Evolutionary conservation across 2,888 invertebrate genomes (phyloP), one percentile per base, ranked within the genome.

Genomic region (Noctuana brunneofusca): DNA sequence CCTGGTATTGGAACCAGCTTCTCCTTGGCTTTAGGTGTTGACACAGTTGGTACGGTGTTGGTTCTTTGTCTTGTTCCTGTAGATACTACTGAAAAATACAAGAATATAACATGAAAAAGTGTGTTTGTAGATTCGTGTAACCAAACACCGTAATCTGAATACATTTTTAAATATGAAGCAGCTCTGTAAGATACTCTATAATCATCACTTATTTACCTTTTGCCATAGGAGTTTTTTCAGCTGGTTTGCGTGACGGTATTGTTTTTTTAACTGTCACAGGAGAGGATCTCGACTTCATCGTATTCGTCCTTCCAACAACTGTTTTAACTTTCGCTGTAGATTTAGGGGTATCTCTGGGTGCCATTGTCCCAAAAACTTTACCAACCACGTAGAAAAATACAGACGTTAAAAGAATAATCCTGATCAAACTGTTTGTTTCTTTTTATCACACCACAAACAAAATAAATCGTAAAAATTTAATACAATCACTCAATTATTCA

Each of bases 21-120:
- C 27, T 84, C 85, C 64, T 86, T 87, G 0, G 83, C 72, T 55
- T 81, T 85, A 0, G 87, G 86, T 6, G 89, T 86, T 2, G 74
- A 71, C 2, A 75, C 68, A 18, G 71, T 79, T 0, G 85, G 83
- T 9, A 79, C 81, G 0, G 83, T 81, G 24, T 43, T 81, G 0
- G 83, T 80, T 41, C 81, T 68, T 63, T 75, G 75, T 69, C 84
- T 75, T 0, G 69, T 64, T 48, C 71, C 66, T 32, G 65, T 43
- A 1, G 64, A 54, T 0, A 66, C 78, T 11, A 69, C 87, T 87
- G 76, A 6, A 84, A 74, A 54, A n/a, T 14, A 38, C 20, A 22
- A 48, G 22, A 48, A 43, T 16, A 41, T 1, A 38, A 2, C 41
- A 18, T 41, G 3, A 41, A 41, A 9, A 41, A 35, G n/a, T 35